A percentile compares a stretch with the other conserved stretches of the same genome.
Evolutionary conservation across 2,797 vertebrate species (phyloP).

Genomic region (Anolis apletophallus): DNA sequence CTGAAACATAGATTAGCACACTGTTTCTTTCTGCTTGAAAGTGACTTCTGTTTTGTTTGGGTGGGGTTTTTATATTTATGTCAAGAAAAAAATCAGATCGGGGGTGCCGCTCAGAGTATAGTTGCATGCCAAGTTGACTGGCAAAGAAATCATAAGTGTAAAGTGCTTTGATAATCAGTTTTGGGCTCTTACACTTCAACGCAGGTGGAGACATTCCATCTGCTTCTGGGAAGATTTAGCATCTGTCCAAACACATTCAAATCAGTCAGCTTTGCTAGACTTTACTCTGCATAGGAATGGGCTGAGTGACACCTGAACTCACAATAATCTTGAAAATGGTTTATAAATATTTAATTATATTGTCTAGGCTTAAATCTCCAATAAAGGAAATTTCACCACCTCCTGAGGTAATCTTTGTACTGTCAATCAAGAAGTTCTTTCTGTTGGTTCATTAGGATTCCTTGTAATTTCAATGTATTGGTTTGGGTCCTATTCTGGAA

Average conservation of each 20-base stretch:
- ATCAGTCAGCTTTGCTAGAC: background rate
- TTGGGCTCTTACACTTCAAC: slow-evolving; percentile 13
- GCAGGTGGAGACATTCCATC: slow-evolving; percentile 23
- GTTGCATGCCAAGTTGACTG: background rate
- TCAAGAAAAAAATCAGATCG: slow-evolving; percentile 51
- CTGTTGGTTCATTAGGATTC: no score
- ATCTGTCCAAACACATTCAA: background rate
- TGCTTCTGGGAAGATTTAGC: background rate
- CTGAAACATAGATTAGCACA: slow-evolving; percentile 67
- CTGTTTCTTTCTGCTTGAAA: slow-evolving; percentile 64
- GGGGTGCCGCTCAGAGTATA: slow-evolving; percentile 10
- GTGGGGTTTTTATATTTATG: background rate
- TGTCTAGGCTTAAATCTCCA: background rate
- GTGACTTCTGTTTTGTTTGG: slow-evolving; percentile 27
- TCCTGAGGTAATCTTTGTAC: no score
- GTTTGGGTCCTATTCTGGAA: no score
- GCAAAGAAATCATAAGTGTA: slow-evolving; percentile 17
- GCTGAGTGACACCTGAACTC: background rate
- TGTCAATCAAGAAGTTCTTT: no score
- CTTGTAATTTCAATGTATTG: no score
- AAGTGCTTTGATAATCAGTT: slow-evolving; percentile 19
- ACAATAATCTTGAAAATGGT: background rate
- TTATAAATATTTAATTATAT: background rate
- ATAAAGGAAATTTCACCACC: no score
- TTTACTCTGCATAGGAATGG: background rate